Conservation (phyloP, 2,888 invertebrate genomes). For the Diadegma fenestrale region DNA sequence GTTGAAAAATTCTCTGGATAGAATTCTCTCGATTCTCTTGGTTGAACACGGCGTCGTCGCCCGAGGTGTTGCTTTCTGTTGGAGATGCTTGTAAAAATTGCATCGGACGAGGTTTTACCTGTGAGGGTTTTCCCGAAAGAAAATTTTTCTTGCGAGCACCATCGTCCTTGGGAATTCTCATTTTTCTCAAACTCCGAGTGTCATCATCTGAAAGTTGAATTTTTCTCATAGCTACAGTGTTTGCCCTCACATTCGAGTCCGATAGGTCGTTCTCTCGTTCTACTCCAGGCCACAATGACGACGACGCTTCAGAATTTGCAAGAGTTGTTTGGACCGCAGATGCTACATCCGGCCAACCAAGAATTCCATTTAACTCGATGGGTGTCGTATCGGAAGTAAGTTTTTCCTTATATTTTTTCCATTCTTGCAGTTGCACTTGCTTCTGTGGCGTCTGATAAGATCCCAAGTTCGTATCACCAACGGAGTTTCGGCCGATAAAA, state of each 20-base stretch:
- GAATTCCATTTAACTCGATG: conserved; percentile 31
- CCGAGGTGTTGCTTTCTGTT: background rate
- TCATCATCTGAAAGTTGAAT: conserved; percentile 25
- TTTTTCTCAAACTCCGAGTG: conserved; percentile 10
- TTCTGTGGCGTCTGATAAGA: conserved; percentile 1
- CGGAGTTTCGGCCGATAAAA: conserved; percentile 51
- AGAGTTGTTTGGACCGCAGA: conserved; percentile 20
- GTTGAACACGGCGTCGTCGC: background rate
- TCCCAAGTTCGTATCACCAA: conserved; percentile 17
- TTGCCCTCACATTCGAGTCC: conserved; percentile 30
- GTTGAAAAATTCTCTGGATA: conserved; percentile 44
- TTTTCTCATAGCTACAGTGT: conserved; percentile 21
- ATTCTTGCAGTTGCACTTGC: conserved; percentile 9
- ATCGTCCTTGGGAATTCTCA: conserved; percentile 1
- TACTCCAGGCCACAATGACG: conserved; percentile 14
- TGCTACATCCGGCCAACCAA: conserved; percentile 12
- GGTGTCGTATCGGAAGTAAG: conserved; percentile 15
- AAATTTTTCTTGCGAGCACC: background rate
- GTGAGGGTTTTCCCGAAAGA: conserved; percentile 2
- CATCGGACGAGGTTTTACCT: background rate
- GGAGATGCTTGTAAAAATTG: conserved; percentile 11
- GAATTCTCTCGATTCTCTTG: conserved; percentile 25
- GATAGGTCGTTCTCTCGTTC: conserved; percentile 30
- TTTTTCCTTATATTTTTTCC: conserved; percentile 24
- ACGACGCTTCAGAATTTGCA: conserved; percentile 41